Evolutionary conservation across 2,888 invertebrate species (phyloP), one percentile per base, ranked within the genome.

Genomic region (Leucozona laternaria): DNA sequence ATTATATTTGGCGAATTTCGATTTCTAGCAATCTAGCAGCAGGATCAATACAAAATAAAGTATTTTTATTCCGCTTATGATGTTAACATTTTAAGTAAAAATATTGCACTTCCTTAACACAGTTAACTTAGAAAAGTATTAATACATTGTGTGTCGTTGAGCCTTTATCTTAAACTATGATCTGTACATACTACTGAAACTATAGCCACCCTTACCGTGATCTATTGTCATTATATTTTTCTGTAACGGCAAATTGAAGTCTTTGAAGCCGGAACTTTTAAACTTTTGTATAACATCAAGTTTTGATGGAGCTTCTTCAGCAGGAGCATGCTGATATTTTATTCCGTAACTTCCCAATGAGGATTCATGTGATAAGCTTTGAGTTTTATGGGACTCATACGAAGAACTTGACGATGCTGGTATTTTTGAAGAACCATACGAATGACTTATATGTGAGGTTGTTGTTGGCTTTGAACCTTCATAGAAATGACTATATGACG

Each of bases 201-300:
- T 92, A 55, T 90, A 91, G 45, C 92, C 91, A 1, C 92, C 92
- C 79, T 92, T 91, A 89, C 91, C 91, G 48, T 92, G 91, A 85
- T 91, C 90, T 68, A 92, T 92, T 17, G 85, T 73, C 80, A 85
- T 80, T 11, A 85, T 68, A 28, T 78, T 68, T 70, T 80, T 80
- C 17, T 72, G 85, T 31, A 80, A 72, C 0, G 77, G 22, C 2
- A 37, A 20, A 37, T 85, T 72, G 34, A 73, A 85, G 22, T 28
- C 55, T 22, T 85, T 85, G 2, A 79, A 58, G n/a, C 60, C 64
- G 0, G 70, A 58, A 15, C 43, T 40, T n/a, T 76, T 66, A 4
- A 70, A 31, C 13, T 80, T 57, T 0, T 73, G 60, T 11, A 77
- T 17, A 28, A 62, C 48, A 0, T 77, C 62, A 28, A 45, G 13